Evolutionary conservation across 2,113 vertebrate species (phyloP), one percentile per base, ranked within the genome.

Genomic region (Pterocles burchelli): DNA sequence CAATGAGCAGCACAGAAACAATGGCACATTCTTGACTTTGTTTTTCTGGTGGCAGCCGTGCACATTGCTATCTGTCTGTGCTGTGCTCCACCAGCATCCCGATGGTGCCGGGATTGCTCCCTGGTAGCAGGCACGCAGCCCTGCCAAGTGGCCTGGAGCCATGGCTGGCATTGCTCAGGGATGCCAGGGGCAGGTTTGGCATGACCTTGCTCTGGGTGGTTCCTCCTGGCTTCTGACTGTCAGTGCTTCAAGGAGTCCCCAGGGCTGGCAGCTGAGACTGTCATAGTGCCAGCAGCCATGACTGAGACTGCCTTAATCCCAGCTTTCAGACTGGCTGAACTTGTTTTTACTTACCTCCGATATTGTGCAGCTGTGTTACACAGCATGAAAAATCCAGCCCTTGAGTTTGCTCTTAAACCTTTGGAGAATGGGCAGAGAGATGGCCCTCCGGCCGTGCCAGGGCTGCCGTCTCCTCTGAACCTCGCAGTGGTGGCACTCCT

Each of bases 401-500:
- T 46, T 51, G 71, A 46, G 58, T 63, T 72, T 82, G 48, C 48
- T 92, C 17, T 28, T n/a, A 31, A 45, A 63, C 18, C 67, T 85
- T 21, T 49, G 36, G 36, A 82, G 82, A 89, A 43, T 0, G 2
- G 65, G 55, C 86, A 71, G 74, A 38, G 62, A 80, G 46, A 22
- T 2, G 11, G 3, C 78, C 45, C 36, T 82, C 6, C 2, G 2
- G 36, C 78, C 6, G 1, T 36, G 34, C 73, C 77, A 21, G 68
- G 29, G 68, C 51, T 10, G 3, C 52, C 4, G 0, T 36, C 24
- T 61, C 33, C 54, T 41, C 66, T 58, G 62, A 51, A 18, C 51
- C 67, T 45, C 3, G 1, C 0, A 0, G 63, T 0, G 0, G 11
- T 80, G 46, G 51, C 62, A 19, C 33, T 21, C 38, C 48, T 51